Percentiles rank a stretch among this genome's conserved stretches.
Evolutionary conservation across 1,140 invertebrate genomes (phyloP).

Genomic region (Ridgeia piscesae): DNA sequence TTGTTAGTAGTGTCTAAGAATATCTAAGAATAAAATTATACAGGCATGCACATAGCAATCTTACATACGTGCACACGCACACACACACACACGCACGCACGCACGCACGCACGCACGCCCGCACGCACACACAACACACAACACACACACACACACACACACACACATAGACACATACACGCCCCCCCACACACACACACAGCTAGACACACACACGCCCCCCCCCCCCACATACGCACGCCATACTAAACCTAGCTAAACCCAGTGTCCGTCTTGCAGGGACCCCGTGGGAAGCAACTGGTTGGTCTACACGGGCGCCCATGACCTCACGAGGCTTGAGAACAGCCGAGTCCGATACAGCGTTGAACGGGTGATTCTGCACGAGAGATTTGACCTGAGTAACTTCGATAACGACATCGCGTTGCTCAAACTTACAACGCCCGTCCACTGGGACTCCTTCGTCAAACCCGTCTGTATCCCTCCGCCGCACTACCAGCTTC

Average conservation of each 20-base stretch:
- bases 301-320: constrained; percentile 61
- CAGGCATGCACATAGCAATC: too few species aligned
- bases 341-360: constrained; percentile 31
- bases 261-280: constrained; percentile 25
- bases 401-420: constrained; percentile 66
- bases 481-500: constrained; percentile 11
- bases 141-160: too few species aligned
- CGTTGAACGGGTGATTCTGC: constrained; percentile 32
- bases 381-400: constrained; percentile 36
- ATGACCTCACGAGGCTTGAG: constrained; percentile 54
- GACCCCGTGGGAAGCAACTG: constrained; percentile 32
- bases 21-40: too few species aligned
- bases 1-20: too few species aligned
- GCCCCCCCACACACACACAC: too few species aligned
- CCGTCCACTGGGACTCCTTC: constrained; percentile 61
- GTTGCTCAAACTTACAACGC: constrained; percentile 59
- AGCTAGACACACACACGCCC: too few species aligned
- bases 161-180: too few species aligned
- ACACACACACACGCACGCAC: too few species aligned
- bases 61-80: too few species aligned
- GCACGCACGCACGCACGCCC: too few species aligned
- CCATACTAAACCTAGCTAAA: neutral
- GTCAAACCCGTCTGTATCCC: constrained; percentile 71
- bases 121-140: too few species aligned
- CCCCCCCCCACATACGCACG: too few species aligned